A percentile compares a stretch with the other conserved stretches of the same genome.
These are phyloP conservation scores for Leptocoma aspasia DNA, from an alignment of 2,113 vertebrate genomes.

Conservation along the genomic window DNA sequence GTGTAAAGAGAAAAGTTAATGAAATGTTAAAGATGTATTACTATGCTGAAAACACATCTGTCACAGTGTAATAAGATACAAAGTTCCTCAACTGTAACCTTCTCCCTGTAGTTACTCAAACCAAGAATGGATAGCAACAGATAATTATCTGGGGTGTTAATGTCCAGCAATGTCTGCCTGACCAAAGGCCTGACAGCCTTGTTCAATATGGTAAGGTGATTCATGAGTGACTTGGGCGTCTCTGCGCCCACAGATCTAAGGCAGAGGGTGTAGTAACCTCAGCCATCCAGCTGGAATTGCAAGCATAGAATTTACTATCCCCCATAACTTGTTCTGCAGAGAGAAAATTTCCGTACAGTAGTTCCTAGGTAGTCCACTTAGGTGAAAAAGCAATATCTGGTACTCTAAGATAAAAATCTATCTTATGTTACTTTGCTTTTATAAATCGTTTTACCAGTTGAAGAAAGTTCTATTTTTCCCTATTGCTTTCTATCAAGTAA, in stretches of 20 bases:
- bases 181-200: not conserved
- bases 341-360: not conserved
- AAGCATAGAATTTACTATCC: not conserved
- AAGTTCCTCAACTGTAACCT: not conserved
- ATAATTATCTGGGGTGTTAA: not conserved
- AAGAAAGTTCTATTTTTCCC: not conserved
- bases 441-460: not conserved
- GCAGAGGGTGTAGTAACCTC: not conserved
- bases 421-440: not conserved
- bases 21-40: not conserved
- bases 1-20: not conserved
- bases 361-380: not conserved
- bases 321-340: not conserved
- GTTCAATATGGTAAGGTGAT: not conserved
- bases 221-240: not conserved
- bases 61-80: not conserved
- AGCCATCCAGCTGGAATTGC: not conserved
- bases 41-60: not conserved
- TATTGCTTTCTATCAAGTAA: not conserved
- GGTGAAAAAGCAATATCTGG: not conserved
- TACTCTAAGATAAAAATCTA: not conserved
- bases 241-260: not conserved
- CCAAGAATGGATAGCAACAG: not conserved
- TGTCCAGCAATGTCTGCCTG: not conserved
- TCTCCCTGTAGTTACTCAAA: not conserved